Evolutionary conservation across 2,797 vertebrate species (phyloP).

Genomic region (Malurus splendens): DNA sequence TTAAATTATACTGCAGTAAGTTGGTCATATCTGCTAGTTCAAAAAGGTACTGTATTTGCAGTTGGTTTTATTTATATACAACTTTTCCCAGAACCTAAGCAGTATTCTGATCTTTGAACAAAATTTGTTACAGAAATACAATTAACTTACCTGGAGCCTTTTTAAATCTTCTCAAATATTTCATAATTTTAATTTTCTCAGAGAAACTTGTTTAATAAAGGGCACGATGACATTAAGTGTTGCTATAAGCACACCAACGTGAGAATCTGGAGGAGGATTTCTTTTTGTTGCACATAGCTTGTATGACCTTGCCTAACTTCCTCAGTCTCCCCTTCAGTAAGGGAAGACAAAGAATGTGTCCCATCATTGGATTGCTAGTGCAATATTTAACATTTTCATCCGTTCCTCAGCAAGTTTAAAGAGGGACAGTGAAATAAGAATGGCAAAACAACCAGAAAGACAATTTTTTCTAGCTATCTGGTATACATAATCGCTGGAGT

Average conservation of each 20-base stretch:
- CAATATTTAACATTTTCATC: neutral
- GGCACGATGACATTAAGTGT: neutral
- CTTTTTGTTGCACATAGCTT: neutral
- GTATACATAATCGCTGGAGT: neutral
- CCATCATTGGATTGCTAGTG: neutral
- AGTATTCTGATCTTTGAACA: neutral
- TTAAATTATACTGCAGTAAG: neutral
- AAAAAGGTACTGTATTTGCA: neutral
- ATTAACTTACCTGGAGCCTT: neutral
- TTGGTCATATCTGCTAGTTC: neutral
- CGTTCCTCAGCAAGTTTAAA: neutral
- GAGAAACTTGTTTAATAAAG: neutral
- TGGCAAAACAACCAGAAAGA: neutral
- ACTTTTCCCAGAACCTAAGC: neutral
- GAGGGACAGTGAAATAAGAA: neutral
- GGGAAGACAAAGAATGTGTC: rapidly evolving
- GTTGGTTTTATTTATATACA: neutral
- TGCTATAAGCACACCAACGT: neutral
- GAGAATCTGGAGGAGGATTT: neutral
- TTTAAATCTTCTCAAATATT: neutral
- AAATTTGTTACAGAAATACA: neutral
- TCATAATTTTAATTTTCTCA: neutral
- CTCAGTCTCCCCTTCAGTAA: neutral
- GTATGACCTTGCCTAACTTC: neutral
- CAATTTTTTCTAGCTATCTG: neutral